phyloP scores from a whole-genome alignment of 1,140 invertebrate species.

The Drosophila auraria region DNA sequence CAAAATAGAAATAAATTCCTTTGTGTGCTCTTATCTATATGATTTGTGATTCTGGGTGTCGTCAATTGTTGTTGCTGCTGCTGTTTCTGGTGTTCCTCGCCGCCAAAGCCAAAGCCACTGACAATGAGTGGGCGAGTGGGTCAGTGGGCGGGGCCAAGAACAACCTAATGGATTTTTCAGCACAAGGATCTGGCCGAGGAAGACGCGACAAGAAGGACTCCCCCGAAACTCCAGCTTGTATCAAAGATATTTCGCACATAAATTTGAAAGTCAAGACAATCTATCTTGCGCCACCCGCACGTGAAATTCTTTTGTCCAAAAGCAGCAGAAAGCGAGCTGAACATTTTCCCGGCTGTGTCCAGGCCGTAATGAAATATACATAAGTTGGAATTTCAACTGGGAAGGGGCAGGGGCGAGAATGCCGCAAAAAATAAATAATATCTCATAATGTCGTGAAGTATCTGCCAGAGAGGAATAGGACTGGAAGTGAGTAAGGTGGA shows the following conservation, averaged over 20 bases:
- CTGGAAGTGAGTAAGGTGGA: conserved; percentile 6
- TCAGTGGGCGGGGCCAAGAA: conserved; percentile 41
- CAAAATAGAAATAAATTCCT: conserved; percentile 84
- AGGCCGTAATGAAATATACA: conserved; percentile 71
- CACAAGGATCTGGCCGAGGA: conserved; percentile 34
- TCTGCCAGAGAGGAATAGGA: conserved; percentile 57
- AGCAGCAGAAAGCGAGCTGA: conserved; percentile 35
- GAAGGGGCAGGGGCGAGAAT: conserved; percentile 18
- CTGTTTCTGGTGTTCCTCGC: conserved; percentile 46
- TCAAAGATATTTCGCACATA: conserved; percentile 79
- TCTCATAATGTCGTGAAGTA: conserved; percentile 80
- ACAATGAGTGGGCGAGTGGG: conserved; percentile 67
- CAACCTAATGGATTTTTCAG: conserved; percentile 66
- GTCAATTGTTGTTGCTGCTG: conserved; percentile 70
- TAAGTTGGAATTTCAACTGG: conserved; percentile 53
- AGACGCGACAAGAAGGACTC: conserved; percentile 17
- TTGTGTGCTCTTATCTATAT: conserved; percentile 85
- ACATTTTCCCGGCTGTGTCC: conserved; percentile 43
- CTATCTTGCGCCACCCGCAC: conserved; percentile 79
- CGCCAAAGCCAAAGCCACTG: conserved; percentile 35
- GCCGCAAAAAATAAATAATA: conserved; percentile 77
- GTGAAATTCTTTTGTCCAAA: conserved; percentile 75
- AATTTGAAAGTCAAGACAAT: conserved; percentile 74
- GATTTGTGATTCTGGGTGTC: conserved; percentile 85
- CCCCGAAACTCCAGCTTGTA: conserved; percentile 43